phyloP scores from a whole-genome alignment of 2,888 invertebrate species.

The Leptinotarsa haldemani region DNA sequence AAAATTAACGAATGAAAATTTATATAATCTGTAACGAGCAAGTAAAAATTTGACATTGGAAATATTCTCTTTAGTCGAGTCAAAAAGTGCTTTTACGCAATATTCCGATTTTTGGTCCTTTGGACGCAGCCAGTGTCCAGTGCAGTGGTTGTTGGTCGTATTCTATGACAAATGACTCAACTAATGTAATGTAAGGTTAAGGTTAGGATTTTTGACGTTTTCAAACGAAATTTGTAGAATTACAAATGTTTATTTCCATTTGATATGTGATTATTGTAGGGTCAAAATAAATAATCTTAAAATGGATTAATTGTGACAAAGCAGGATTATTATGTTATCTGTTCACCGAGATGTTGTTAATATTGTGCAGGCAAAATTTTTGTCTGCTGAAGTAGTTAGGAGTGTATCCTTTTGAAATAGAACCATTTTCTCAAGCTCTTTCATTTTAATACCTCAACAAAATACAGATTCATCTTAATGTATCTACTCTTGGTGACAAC shows the following conservation, averaged over 20 bases:
- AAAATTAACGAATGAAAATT: too few relatives aligned
- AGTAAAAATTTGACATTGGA: too few relatives aligned
- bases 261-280: constrained; percentile 14
- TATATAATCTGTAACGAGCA: too few relatives aligned
- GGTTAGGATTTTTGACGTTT: constrained; percentile 3
- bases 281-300: constrained; percentile 32
- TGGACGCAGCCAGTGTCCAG: too few relatives aligned
- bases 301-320: constrained; percentile 33
- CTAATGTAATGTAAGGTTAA: not conserved
- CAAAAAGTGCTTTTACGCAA: too few relatives aligned
- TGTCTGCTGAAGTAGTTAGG: constrained; percentile 69
- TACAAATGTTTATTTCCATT: constrained; percentile 16
- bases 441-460: constrained; percentile 50
- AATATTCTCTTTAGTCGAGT: too few relatives aligned
- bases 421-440: not conserved
- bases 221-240: too few relatives aligned
- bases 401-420: constrained; percentile 68
- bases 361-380: constrained; percentile 71
- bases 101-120: too few relatives aligned
- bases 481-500: constrained; percentile 64
- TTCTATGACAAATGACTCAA: too few relatives aligned
- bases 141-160: too few relatives aligned
- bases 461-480: constrained; percentile 63
- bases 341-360: constrained; percentile 62
- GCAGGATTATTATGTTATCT: constrained; percentile 53